These are phyloP conservation scores for Umimayanthus kanabou DNA, from an alignment of 92 coral and sea anemone species.

Conservation along the genomic window DNA sequence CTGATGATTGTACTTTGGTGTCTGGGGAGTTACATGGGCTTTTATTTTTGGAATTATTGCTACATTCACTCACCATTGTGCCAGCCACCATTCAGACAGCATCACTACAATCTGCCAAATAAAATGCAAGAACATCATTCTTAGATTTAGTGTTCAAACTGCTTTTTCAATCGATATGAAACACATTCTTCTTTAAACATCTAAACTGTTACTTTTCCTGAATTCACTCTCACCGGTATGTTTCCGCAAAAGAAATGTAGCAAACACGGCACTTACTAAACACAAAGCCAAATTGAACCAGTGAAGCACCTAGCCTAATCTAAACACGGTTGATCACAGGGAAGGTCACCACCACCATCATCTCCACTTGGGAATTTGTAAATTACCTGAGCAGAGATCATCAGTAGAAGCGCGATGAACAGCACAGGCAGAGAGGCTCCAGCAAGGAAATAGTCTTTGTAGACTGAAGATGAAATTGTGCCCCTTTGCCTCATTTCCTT, in stretches of 20 bases:
- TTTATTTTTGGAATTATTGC: background rate
- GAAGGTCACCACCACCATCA: background rate
- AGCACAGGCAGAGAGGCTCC: slow-evolving; percentile 56
- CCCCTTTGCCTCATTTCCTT: slow-evolving; percentile 77
- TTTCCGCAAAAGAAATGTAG: background rate
- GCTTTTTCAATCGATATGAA: too few species aligned
- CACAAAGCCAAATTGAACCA: background rate
- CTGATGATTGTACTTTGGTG: too few species aligned
- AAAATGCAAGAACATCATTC: background rate
- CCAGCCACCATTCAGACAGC: slow-evolving; percentile 80
- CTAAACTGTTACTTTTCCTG: too few species aligned
- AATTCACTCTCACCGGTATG: too few species aligned
- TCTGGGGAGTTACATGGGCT: too few species aligned
- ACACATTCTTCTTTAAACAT: too few species aligned
- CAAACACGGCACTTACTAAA: background rate
- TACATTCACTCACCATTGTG: slow-evolving; percentile 57
- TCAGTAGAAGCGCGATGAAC: slow-evolving; percentile 35
- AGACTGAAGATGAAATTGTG: slow-evolving; percentile 72
- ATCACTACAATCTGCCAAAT: slow-evolving; percentile 47
- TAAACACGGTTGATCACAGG: background rate
- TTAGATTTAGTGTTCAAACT: too few species aligned
- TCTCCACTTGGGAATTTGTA: background rate
- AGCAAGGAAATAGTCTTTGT: slow-evolving; percentile 72
- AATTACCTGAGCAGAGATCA: slow-evolving; percentile 63
- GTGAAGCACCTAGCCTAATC: background rate